Base-by-base conservation (phyloP, 1,140 invertebrate genomes). In the Zaprionus ornatus region DNA sequence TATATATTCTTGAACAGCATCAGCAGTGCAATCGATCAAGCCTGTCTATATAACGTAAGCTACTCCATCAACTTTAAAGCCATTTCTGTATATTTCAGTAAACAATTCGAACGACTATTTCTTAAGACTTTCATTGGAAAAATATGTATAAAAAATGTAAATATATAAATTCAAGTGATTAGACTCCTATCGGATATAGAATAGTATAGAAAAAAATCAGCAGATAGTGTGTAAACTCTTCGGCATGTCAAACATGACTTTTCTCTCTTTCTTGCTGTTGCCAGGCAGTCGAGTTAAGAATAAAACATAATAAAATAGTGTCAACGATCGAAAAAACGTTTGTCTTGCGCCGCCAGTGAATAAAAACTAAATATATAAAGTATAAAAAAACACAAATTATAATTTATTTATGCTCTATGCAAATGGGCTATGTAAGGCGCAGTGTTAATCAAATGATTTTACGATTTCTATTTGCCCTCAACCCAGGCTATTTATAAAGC, bases 291-390 rank as follows among this genome's bases (percentile, higher is more conserved):
- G 32, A 37, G 27, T n/a, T 19, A 27, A 50, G 45, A 50, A 50
- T 50, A 12, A 50, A 50, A 50, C 45, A 50, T 50, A 64, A 40
- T 10, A 27, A 40, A 54, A 64, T 40, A 5, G 25, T 64, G 45
- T 54, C 45, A 19, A 45, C 48, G 17, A n/a, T 19, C 2, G 40
- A 45, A 45, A 1, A 40, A 45, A 13, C 35, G 13, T 27, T 19
- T 48, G 12, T 13, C n/a, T 61, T 48, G 21, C 4, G 13, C n/a
- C 55, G 21, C 10, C 35, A 21, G 3, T 7, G 35, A 13, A 19
- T 19, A 48, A 48, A 61, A 48, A 48, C 19, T 29, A 61, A 50
- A 35, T 9, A 23, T 3, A 27, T 12, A 40, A 21, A 25, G 37
- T 40, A 48, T 23, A 45, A 45, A n/a, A 27, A 27, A 65, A 9